A percentile compares a stretch with the other conserved stretches of the same genome.
These are phyloP conservation scores for Smutsia gigantea DNA, from an alignment of 2,797 vertebrate species.

Conservation along the genomic window DNA sequence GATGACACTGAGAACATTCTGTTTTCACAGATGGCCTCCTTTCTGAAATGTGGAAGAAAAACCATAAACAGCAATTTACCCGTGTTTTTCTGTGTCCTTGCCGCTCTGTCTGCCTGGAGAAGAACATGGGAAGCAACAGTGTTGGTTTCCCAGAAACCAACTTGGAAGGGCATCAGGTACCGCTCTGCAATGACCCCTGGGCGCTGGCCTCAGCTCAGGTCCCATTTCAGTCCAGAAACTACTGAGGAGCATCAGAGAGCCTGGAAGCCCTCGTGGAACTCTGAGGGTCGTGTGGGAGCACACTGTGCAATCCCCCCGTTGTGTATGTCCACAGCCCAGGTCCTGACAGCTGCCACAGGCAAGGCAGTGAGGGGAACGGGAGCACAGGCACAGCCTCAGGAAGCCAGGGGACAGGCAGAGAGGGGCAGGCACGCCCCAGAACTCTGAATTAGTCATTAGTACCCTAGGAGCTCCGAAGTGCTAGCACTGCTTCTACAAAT, in stretches of 20 bases:
- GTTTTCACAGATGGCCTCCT: conserved; percentile 64
- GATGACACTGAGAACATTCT: conserved; percentile 31
- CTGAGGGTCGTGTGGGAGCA: not conserved
- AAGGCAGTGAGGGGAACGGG: not conserved
- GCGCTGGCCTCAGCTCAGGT: not conserved
- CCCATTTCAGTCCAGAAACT: not conserved
- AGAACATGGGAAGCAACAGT: not conserved
- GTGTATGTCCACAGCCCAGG: not conserved
- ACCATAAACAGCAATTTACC: not conserved
- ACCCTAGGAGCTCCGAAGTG: not conserved
- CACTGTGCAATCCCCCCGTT: accelerated
- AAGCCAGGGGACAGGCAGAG: not conserved
- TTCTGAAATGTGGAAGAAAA: conserved; percentile 46
- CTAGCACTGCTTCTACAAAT: not conserved
- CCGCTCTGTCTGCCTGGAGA: not conserved
- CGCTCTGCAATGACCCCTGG: not conserved
- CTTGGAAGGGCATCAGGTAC: not conserved
- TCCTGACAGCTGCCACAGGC: not conserved
- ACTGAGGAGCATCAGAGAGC: not conserved
- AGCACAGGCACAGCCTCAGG: not conserved
- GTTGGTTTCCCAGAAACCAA: not conserved
- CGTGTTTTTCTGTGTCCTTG: not conserved
- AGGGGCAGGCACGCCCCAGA: not conserved
- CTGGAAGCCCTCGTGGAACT: not conserved
- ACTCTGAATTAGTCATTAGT: not conserved